Conservation (phyloP, 2,888 invertebrate species). For the Dryococelus australis region DNA sequence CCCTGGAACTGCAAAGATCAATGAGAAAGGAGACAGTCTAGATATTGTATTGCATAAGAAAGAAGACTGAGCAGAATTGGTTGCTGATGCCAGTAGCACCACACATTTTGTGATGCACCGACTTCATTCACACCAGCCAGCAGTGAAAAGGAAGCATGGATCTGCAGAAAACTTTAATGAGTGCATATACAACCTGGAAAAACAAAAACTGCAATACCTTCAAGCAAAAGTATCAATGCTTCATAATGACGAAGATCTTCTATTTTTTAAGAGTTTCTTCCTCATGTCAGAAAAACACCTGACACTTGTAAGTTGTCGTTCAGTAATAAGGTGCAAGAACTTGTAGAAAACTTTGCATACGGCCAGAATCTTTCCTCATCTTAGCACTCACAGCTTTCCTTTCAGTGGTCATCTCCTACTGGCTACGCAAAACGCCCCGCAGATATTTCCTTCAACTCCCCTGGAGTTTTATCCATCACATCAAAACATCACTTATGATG, state of each 20-base stretch:
- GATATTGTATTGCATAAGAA: background rate
- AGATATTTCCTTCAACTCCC: background rate
- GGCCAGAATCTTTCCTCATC: background rate
- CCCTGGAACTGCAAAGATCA: background rate
- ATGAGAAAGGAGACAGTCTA: background rate
- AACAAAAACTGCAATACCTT: slow-evolving; percentile 4
- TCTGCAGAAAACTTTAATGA: background rate
- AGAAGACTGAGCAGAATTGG: background rate
- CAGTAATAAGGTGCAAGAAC: slow-evolving; percentile 10
- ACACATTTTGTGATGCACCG: background rate
- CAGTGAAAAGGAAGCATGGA: background rate
- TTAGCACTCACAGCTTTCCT: background rate
- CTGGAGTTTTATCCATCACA: background rate
- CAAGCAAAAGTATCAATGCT: background rate
- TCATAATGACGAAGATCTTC: background rate
- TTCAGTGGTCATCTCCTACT: background rate
- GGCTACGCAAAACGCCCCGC: background rate
- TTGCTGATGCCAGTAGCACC: background rate
- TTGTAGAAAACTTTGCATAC: slow-evolving; percentile 20
- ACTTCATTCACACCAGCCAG: background rate
- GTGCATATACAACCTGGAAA: background rate
- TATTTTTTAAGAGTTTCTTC: slow-evolving; percentile 18
- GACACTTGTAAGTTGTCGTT: background rate
- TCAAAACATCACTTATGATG: background rate
- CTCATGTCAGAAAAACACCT: slow-evolving; percentile 5